These are phyloP conservation scores for Machimus rusticus DNA, from an alignment of 2,888 invertebrate genomes.

Conservation along the genomic window DNA sequence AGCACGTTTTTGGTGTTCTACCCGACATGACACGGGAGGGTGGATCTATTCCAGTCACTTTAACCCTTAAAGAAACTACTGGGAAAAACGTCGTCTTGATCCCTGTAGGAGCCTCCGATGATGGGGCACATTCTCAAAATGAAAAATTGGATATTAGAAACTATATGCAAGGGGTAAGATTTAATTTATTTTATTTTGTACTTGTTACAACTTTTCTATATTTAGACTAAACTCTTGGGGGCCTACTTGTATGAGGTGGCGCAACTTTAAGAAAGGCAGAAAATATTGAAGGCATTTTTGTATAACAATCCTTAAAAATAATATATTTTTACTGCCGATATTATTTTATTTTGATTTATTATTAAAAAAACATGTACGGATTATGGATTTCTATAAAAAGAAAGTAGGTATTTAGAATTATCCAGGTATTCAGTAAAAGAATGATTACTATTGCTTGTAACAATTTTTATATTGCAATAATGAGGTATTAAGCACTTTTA, in stretches of 20 bases:
- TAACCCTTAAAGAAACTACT: constrained; percentile 91
- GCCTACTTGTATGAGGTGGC: constrained; percentile 83
- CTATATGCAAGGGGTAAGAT: constrained; percentile 90
- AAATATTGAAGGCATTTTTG: neutral
- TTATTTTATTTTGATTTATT: neutral
- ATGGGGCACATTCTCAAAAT: constrained; percentile 98
- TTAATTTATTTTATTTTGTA: constrained; percentile 12
- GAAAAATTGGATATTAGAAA: constrained; percentile 94
- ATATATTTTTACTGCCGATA: neutral
- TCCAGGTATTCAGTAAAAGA: neutral
- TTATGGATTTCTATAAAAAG: no score
- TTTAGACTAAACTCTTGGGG: constrained; percentile 89
- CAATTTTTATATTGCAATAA: neutral
- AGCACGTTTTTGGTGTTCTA: constrained; percentile 83
- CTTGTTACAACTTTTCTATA: constrained; percentile 45
- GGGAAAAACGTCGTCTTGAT: constrained; percentile 92
- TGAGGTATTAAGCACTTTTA: neutral
- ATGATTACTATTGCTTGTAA: neutral
- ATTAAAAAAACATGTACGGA: no score
- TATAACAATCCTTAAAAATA: neutral
- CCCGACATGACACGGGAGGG: constrained; percentile 97
- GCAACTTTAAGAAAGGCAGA: constrained; percentile 48
- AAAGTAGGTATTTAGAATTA: neutral
- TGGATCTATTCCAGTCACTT: constrained; percentile 95
- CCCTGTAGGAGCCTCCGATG: constrained; percentile 91